phyloP scores from a whole-genome alignment of 2,113 vertebrate species.

The Penelope pileata region DNA sequence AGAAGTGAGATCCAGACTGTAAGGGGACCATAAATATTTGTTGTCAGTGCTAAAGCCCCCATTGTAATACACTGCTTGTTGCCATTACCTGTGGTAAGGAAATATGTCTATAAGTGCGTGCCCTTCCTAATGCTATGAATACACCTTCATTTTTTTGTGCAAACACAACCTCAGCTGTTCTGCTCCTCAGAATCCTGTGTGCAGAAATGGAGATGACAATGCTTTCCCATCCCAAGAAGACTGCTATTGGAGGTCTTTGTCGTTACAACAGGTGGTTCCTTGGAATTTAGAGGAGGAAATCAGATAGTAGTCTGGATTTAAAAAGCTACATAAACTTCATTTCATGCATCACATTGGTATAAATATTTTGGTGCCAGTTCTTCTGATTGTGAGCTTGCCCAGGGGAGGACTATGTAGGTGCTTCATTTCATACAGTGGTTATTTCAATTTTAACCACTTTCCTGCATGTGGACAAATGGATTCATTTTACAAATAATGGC shows the following conservation, averaged over 20 bases:
- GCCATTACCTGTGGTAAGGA: background rate
- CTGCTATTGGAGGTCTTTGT: conserved; percentile 4
- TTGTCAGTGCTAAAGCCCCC: background rate
- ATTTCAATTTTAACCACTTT: conserved; percentile 8
- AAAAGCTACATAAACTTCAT: conserved; percentile 20
- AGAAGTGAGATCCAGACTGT: background rate
- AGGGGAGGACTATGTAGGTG: background rate
- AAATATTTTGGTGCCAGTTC: conserved; percentile 6
- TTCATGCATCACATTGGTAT: conserved; percentile 37
- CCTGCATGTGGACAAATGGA: background rate
- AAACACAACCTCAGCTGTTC: conserved; percentile 33
- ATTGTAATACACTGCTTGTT: background rate
- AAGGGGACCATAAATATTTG: background rate
- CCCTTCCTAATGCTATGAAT: background rate
- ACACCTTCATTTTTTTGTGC: background rate
- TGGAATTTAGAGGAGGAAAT: conserved; percentile 56
- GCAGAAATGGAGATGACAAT: conserved; percentile 24
- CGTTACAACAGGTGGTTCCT: conserved; percentile 56
- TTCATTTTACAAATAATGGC: conserved; percentile 32
- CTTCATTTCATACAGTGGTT: background rate
- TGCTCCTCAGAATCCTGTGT: conserved; percentile 11
- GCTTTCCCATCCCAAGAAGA: background rate
- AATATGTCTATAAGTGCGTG: background rate
- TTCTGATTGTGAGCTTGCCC: conserved; percentile 1
- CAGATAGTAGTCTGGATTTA: conserved; percentile 56